These are phyloP conservation scores for Paradisaea rubra DNA, from an alignment of 2,113 vertebrate genomes.

Conservation along the genomic window DNA sequence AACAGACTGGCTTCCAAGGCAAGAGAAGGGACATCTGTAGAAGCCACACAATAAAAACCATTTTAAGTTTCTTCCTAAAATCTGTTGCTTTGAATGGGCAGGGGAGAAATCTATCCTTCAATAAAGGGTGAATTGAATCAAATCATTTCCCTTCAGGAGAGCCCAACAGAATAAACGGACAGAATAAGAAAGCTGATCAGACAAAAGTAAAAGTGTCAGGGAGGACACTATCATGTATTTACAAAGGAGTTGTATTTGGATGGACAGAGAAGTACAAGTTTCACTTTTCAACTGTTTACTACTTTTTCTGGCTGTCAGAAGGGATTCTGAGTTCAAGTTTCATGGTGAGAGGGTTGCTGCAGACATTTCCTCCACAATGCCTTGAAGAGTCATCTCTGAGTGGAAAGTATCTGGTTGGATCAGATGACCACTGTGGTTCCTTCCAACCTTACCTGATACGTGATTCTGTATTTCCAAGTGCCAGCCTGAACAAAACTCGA, in stretches of 20 bases:
- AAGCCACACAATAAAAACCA: not conserved
- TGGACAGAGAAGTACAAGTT: not conserved
- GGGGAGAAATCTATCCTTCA: not conserved
- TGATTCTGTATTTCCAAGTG: not conserved
- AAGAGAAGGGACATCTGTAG: not conserved
- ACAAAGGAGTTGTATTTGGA: not conserved
- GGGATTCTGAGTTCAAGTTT: not conserved
- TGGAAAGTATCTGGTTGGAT: not conserved
- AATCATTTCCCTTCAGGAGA: not conserved
- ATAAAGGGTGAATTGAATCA: not conserved
- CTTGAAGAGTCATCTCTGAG: not conserved
- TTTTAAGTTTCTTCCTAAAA: not conserved
- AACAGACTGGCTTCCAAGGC: not conserved
- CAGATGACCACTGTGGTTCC: not conserved
- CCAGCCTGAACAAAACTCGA: not conserved
- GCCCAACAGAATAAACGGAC: not conserved
- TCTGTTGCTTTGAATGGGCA: not conserved
- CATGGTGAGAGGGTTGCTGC: not conserved
- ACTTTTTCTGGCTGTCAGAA: not conserved
- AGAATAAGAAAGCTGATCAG: not conserved
- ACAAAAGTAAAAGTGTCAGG: not conserved
- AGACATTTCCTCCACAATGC: not conserved
- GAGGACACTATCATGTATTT: not conserved
- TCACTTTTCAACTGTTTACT: not conserved
- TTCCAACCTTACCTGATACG: rapidly evolving